These are phyloP conservation scores for Euphysa ruthae DNA, from an alignment of 30 jellyfish, hydroid and myxozoan species.

Conservation along the genomic window DNA sequence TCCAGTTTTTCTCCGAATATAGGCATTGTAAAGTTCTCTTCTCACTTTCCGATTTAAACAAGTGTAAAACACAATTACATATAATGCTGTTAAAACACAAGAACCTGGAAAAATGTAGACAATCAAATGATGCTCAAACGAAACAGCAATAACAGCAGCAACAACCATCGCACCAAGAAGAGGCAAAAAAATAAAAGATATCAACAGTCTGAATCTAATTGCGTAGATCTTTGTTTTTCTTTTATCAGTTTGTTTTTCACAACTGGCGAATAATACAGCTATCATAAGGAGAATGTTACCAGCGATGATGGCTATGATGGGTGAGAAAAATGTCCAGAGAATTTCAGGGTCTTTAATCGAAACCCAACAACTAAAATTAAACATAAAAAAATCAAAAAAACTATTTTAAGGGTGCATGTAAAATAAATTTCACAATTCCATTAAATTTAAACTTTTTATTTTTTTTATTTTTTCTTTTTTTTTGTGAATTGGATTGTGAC, in stretches of 20 bases:
- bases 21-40: constrained; percentile 66
- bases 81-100: constrained; percentile 45
- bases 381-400: not conserved
- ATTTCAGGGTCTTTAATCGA: constrained; percentile 49
- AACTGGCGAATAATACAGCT: not conserved
- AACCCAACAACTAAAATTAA: constrained; percentile 79
- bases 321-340: constrained; percentile 85
- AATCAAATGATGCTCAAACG: constrained; percentile 25
- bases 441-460: not conserved
- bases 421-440: not conserved
- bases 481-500: no score
- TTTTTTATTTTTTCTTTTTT: no score
- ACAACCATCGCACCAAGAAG: constrained; percentile 68
- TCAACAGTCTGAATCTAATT: constrained; percentile 39
- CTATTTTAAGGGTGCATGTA: not conserved
- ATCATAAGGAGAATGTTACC: constrained; percentile 14
- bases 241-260: constrained; percentile 7
- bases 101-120: constrained; percentile 7
- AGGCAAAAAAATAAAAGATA: constrained; percentile 49
- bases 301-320: constrained; percentile 85
- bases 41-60: constrained; percentile 73
- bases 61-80: constrained; percentile 52
- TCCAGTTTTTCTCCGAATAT: constrained; percentile 85
- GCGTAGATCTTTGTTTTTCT: not conserved
- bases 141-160: constrained; percentile 63